Evolutionary conservation across 2,797 vertebrate species (phyloP).

Genomic region (Garrulus glandarius): DNA sequence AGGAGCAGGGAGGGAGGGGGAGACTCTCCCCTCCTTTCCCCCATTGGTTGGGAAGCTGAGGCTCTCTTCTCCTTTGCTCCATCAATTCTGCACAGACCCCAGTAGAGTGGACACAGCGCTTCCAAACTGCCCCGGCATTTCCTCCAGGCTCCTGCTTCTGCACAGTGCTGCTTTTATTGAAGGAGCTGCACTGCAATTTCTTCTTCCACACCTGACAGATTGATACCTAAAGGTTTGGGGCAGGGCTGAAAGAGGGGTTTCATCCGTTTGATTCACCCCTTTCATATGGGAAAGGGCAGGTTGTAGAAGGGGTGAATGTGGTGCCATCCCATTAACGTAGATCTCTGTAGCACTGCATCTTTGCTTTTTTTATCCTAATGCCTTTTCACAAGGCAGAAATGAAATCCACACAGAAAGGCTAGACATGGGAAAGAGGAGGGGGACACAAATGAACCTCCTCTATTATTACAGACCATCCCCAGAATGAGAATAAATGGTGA

Average conservation of each 20-base stretch:
- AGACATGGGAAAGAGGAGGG: background rate
- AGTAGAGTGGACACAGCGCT: background rate
- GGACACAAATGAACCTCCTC: background rate
- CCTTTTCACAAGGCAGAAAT: background rate
- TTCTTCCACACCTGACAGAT: background rate
- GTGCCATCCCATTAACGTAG: background rate
- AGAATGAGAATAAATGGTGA: slow-evolving; percentile 50
- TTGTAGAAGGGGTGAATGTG: background rate
- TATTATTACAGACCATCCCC: background rate
- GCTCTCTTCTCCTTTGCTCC: background rate
- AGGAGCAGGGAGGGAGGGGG: background rate
- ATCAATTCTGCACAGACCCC: background rate
- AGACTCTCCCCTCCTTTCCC: background rate
- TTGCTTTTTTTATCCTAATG: background rate
- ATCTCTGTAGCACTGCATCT: background rate
- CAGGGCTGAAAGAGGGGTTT: background rate
- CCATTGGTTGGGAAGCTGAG: background rate
- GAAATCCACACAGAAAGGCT: background rate
- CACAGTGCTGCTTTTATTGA: background rate
- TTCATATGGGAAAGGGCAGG: background rate
- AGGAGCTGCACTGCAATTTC: background rate
- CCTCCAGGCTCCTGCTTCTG: background rate
- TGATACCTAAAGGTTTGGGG: background rate
- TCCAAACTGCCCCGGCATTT: background rate
- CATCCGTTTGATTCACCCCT: background rate